Percentiles rank a stretch among this genome's conserved stretches.
Evolutionary conservation across 2,888 invertebrate species (phyloP).

Genomic region (Oxycera nigricornis): DNA sequence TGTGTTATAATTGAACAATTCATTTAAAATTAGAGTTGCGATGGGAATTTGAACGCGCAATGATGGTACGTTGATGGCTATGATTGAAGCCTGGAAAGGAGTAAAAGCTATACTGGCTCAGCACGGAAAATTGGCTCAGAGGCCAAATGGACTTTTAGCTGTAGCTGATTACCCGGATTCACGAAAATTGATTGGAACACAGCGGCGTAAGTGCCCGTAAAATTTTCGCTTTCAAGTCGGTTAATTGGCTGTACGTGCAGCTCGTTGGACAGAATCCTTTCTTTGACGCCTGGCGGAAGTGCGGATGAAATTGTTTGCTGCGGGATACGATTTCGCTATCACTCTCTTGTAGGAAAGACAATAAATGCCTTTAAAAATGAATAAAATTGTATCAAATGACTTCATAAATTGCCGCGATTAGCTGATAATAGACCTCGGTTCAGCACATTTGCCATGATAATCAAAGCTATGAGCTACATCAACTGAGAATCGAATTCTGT

Average conservation of each 20-base stretch:
- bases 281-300: conserved; percentile 25
- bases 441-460: no score
- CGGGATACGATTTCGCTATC: no score
- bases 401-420: no score
- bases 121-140: not conserved
- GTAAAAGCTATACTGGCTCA: not conserved
- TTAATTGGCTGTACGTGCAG: conserved; percentile 45
- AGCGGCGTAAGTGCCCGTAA: conserved; percentile 31
- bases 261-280: conserved; percentile 40
- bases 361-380: no score
- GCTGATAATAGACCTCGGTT: no score
- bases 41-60: not conserved
- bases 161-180: conserved; percentile 50
- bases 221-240: conserved; percentile 43
- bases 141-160: conserved; percentile 42
- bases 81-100: conserved; percentile 22
- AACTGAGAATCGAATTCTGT: no score
- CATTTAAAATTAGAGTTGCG: conserved; percentile 48
- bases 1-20: conserved; percentile 53
- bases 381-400: no score
- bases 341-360: no score
- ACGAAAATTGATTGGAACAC: conserved; percentile 51
- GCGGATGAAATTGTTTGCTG: conserved; percentile 4
- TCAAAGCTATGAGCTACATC: no score
- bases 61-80: conserved; percentile 12